Conservation (phyloP, 2,113 vertebrate genomes). For the Tricholaema leucomelas region DNA sequence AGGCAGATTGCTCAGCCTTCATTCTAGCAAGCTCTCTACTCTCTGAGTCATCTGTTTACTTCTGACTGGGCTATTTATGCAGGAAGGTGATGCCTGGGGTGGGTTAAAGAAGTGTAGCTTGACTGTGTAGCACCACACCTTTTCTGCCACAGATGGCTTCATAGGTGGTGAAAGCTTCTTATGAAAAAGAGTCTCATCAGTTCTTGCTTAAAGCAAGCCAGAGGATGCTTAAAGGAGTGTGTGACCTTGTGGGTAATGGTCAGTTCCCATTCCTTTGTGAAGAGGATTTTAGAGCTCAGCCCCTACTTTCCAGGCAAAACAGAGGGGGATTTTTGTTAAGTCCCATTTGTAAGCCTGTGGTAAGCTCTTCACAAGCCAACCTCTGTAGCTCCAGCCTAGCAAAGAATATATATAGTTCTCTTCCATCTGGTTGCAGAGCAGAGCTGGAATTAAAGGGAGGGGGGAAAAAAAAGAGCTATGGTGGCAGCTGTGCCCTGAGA, state of each 20-base stretch:
- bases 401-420: neutral
- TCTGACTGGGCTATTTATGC: neutral
- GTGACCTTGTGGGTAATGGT: neutral
- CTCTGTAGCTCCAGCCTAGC: neutral
- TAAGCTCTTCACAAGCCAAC: neutral
- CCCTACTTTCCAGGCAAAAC: neutral
- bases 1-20: neutral
- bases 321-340: neutral
- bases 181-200: neutral
- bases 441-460: neutral
- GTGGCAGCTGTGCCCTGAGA: neutral
- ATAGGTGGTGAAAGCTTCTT: neutral
- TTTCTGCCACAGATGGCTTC: neutral
- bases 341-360: neutral
- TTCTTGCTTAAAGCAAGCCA: neutral
- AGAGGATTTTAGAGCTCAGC: neutral
- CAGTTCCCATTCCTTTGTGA: neutral
- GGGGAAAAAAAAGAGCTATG: too few relatives aligned
- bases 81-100: neutral
- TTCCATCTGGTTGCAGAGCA: neutral
- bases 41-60: neutral
- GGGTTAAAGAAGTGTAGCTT: neutral
- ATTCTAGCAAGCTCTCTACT: neutral
- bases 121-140: fast-evolving
- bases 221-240: neutral